phyloP scores from a whole-genome alignment of 1,140 invertebrate genomes.

The Platyscapa corneri region DNA sequence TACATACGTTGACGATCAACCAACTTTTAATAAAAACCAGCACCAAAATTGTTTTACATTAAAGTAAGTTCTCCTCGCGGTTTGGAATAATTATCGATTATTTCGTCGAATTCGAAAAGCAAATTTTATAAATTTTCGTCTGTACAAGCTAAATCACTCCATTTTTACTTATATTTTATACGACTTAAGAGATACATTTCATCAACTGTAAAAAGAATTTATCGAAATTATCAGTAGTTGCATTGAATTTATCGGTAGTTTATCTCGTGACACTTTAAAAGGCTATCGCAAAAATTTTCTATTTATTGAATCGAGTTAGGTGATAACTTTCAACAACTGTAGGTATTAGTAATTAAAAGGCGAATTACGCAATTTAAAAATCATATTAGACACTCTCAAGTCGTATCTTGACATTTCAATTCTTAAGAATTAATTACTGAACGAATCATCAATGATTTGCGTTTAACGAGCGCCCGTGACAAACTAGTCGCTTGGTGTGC shows the following conservation, averaged over 20 bases:
- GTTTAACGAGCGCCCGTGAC: background rate
- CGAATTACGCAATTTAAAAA: background rate
- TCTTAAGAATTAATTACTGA: background rate
- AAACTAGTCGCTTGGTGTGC: too few species aligned
- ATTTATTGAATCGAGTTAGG: background rate
- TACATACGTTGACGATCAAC: too few species aligned
- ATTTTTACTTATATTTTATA: too few species aligned
- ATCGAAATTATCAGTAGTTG: background rate
- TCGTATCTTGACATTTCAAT: background rate
- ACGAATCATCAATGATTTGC: background rate
- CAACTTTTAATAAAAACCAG: too few species aligned
- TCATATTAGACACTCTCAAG: background rate
- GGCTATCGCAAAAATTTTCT: background rate
- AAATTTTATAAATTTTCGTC: too few species aligned
- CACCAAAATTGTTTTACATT: too few species aligned
- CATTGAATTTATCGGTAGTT: background rate
- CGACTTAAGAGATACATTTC: too few species aligned
- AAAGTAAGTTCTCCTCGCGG: too few species aligned
- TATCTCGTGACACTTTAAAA: constrained; percentile 3
- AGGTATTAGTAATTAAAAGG: background rate
- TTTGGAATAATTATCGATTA: too few species aligned
- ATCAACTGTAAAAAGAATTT: background rate
- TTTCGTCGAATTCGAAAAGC: too few species aligned
- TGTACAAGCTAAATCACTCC: too few species aligned
- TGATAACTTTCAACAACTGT: background rate